Evolutionary conservation across 2,888 invertebrate species (phyloP), one percentile per base, ranked within the genome.

Genomic region (Drosophila limbata): DNA sequence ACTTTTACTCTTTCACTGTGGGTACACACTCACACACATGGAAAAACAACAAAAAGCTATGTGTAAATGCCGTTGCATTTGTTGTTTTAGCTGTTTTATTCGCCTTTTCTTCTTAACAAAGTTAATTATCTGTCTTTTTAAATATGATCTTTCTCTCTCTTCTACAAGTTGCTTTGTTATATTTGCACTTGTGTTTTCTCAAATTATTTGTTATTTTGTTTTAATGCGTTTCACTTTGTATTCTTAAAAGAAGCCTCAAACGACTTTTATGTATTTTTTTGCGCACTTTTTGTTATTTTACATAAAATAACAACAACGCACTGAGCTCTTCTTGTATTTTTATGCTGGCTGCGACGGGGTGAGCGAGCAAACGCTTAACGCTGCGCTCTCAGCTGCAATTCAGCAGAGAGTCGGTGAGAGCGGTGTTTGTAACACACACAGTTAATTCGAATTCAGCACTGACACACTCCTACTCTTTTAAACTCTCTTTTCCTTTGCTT

Each of bases 171-270:
- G 37, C 35, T 25, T 13, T 57, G 39, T 28, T 50, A 4, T 52
- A 50, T 19, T 42, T 55, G 53, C 39, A 53, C n/a, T 25, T 57
- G 37, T 31, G 4, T 19, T 40, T 40, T 45, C 48, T 47, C n/a
- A 50, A 79, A 61, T 56, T 67, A 48, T 35, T 10, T 35, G 37
- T 31, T 33, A 69, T 62, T 63, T 66, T 10, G 25, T 37, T 65
- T 65, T 53, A 66, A 61, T 69, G 65, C 51, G 63, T 79, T 83
- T 81, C 77, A 82, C 86, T 88, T 79, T 62, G 42, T 67, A 17
- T 42, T 35, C 19, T 44, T 9, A n/a, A 40, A 42, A 73, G 28
- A 60, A 19, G 62, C 50, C 50, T 60, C 40, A 42, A 35, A 53
- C 19, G 74, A 69, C 80, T 76, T 80, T 77, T 66, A 47, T 76